Percentiles rank a stretch among this genome's conserved stretches.
Evolutionary conservation across 2,113 vertebrate species (phyloP).

Genomic region (Geothlypis trichas): DNA sequence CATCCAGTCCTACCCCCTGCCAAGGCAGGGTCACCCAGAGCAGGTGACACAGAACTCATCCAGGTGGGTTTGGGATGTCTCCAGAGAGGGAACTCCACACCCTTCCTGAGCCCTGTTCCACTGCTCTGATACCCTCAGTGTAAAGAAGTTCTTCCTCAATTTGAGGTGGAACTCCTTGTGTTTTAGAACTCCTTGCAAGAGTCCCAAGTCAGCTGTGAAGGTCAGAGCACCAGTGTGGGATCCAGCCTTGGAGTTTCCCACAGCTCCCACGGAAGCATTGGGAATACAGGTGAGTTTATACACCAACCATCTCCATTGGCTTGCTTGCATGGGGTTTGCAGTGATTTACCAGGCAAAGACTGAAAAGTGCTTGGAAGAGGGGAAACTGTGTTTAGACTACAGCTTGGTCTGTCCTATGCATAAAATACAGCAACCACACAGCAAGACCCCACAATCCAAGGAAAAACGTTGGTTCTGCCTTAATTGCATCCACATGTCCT

Average conservation of each 20-base stretch:
- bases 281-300: not conserved
- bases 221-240: not conserved
- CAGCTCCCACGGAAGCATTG: rapidly evolving
- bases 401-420: not conserved
- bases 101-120: not conserved
- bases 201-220: not conserved
- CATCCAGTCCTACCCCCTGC: no score
- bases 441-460: not conserved
- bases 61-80: not conserved
- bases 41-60: not conserved
- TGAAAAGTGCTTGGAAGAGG: not conserved
- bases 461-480: not conserved
- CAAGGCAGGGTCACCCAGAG: not conserved
- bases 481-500: not conserved
- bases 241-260: not conserved
- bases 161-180: not conserved
- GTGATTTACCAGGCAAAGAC: not conserved
- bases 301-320: not conserved
- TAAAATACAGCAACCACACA: not conserved
- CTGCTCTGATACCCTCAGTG: not conserved
- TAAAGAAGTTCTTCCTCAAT: not conserved
- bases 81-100: not conserved
- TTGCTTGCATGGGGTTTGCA: not conserved
- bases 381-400: not conserved
- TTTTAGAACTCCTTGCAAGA: not conserved